phyloP scores from a whole-genome alignment of 2,888 invertebrate species.

The Ditylenchus weischeri region DNA sequence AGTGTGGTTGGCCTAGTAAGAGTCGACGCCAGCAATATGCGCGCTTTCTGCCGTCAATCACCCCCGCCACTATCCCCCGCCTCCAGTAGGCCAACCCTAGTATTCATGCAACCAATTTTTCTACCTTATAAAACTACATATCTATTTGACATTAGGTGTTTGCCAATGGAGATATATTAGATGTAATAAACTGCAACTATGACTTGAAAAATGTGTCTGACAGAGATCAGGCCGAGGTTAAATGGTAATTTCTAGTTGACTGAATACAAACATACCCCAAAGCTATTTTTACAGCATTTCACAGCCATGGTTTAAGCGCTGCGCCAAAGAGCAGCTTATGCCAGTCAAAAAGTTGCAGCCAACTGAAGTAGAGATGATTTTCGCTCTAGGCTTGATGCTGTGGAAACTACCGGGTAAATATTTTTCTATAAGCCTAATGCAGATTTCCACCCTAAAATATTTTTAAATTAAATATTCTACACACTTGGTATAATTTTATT shows the following conservation, averaged over 20 bases:
- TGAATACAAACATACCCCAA: no score
- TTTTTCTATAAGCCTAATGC: not conserved
- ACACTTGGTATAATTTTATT: no score
- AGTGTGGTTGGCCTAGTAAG: no score
- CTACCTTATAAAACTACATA: not conserved
- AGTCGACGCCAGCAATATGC: no score
- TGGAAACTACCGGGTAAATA: conserved; percentile 26
- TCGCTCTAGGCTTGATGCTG: conserved; percentile 36
- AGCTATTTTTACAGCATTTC: conserved; percentile 16
- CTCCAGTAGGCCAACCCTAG: no score
- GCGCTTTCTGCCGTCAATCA: no score
- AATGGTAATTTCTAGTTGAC: not conserved
- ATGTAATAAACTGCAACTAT: conserved; percentile 29
- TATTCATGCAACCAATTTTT: not conserved
- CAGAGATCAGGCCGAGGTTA: conserved; percentile 13
- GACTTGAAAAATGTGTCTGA: conserved; percentile 28
- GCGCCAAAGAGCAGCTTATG: conserved; percentile 27
- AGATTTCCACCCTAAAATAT: no score
- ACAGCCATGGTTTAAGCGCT: conserved; percentile 32
- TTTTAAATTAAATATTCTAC: no score
- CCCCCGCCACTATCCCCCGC: no score
- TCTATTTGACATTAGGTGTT: conserved; percentile 19
- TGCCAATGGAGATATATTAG: conserved; percentile 35
- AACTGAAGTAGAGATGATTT: conserved; percentile 36
- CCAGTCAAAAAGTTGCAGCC: conserved; percentile 34